These are phyloP conservation scores for Lampropteryx suffumata DNA, from an alignment of 2,888 invertebrate species.

Conservation along the genomic window DNA sequence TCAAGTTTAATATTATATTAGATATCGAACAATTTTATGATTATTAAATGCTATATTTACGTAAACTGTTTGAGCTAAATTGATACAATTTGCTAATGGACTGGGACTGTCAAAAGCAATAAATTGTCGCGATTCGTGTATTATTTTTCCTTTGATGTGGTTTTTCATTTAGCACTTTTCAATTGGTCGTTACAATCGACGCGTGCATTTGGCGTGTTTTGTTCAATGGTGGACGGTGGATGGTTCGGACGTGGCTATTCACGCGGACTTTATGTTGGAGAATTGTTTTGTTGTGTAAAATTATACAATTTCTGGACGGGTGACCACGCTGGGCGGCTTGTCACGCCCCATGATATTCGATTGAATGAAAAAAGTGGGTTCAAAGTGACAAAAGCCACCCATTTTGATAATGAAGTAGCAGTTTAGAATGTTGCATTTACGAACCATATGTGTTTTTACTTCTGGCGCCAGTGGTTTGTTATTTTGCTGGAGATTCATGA, in stretches of 20 bases:
- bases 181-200: constrained; percentile 56
- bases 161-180: constrained; percentile 66
- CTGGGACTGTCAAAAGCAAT: constrained; percentile 34
- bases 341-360: constrained; percentile 52
- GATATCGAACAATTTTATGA: no score
- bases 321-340: constrained; percentile 53
- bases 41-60: neutral
- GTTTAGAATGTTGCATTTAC: constrained; percentile 2
- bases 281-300: constrained; percentile 72
- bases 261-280: constrained; percentile 53
- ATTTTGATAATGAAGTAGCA: constrained; percentile 24
- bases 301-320: constrained; percentile 72
- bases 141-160: constrained; percentile 52
- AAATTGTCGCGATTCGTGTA: constrained; percentile 35
- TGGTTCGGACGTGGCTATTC: constrained; percentile 68
- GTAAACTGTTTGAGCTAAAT: neutral
- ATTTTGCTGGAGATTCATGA: constrained; percentile 45
- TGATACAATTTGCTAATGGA: constrained; percentile 11
- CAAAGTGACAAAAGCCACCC: constrained; percentile 22
- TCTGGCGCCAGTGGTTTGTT: constrained; percentile 61
- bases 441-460: constrained; percentile 39
- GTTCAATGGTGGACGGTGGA: constrained; percentile 66
- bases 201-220: constrained; percentile 77
- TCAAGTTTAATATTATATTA: no score
- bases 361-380: constrained; percentile 41